Evolutionary conservation across 2,888 invertebrate genomes (phyloP), one percentile per base, ranked within the genome.

Genomic region (Herminia tarsipennalis): DNA sequence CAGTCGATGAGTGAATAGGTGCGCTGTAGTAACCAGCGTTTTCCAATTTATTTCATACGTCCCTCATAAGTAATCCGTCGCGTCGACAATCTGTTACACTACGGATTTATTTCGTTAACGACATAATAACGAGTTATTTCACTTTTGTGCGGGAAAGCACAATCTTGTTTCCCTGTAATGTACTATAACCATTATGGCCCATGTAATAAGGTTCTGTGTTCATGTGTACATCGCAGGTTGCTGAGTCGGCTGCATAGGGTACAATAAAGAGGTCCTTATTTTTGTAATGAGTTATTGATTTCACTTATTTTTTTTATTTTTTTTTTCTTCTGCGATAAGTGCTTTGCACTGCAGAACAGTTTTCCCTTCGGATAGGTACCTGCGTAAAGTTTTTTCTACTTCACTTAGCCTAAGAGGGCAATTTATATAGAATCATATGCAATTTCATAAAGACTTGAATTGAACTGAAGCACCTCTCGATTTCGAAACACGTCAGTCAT

Each of bases 101-200:
- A 35, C 36, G 38, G 60, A 55, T 73, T 77, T 74, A 75, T 74
- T 64, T 74, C 70, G 74, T 78, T 79, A 77, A 72, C 72, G 68
- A 70, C 64, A 73, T 73, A 74, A 77, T 80, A 73, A 74, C 70
- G 66, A 70, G 61, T 69, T 68, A 66, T 68, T 76, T 66, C 65
- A 64, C 56, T 70, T 70, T 66, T 63, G 58, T 62, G 34, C 59
- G 55, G n/a, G 59, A 62, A 62, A 65, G 63, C 63, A 61, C 52
- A 47, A 56, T 58, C 47, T 40, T 45, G 32, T 45, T 41, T 24
- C 9, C 32, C 17, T 44, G 43, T 43, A 52, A 14, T 25, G 47
- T 36, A 55, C 48, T 52, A 48, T 57, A 51, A 27, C 50, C 65
- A 42, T 53, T 66, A 70, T 27, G 14, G 0, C 10, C 4, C 27